Percentiles rank a stretch among this genome's conserved stretches.
phyloP scores from a whole-genome alignment of 1,140 invertebrate species.

The Araneus ventricosus region DNA sequence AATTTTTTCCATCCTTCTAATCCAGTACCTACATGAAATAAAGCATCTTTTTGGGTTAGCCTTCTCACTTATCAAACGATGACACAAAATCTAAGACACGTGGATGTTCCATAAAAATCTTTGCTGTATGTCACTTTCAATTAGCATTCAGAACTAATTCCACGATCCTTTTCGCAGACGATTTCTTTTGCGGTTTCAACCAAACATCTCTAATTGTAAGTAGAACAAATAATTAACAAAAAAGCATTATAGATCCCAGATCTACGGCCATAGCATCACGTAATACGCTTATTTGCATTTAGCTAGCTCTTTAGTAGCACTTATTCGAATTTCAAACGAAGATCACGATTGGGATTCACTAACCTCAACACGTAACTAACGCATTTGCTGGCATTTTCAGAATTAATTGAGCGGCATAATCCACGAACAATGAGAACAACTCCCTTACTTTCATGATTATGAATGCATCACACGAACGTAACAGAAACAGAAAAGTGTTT shows the following conservation, averaged over 20 bases:
- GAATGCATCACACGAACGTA: not conserved
- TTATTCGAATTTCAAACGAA: not conserved
- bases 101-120: too few relatives aligned
- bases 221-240: not conserved
- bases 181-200: not conserved
- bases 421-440: not conserved
- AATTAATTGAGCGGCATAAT: not conserved
- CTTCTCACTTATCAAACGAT: too few relatives aligned
- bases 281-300: not conserved
- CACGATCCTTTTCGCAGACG: not conserved
- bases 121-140: too few relatives aligned
- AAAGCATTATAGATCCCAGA: not conserved
- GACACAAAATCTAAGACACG: too few relatives aligned
- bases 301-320: not conserved
- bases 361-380: not conserved
- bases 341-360: not conserved
- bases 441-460: constrained; percentile 30
- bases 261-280: not conserved
- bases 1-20: too few relatives aligned
- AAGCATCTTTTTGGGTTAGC: too few relatives aligned
- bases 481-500: not conserved
- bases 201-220: too few relatives aligned
- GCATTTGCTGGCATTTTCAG: not conserved
- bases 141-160: not conserved
- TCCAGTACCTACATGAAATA: too few relatives aligned